Evolutionary conservation across 2,888 invertebrate species (phyloP).

Genomic region (Xanthia togata): DNA sequence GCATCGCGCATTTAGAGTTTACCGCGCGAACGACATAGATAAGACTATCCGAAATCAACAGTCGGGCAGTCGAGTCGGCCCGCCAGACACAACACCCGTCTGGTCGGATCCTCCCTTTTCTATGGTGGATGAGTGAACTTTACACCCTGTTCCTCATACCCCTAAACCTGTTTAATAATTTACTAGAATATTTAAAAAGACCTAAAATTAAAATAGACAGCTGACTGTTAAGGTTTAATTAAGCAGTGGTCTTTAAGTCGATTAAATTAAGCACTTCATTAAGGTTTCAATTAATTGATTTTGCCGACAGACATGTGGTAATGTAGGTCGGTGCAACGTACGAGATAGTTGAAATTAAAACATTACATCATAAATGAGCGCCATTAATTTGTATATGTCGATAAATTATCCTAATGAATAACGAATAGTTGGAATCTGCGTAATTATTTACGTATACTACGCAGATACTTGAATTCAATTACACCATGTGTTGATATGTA

Average conservation of each 20-base stretch:
- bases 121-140: no score
- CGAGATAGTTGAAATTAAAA: constrained; percentile 14
- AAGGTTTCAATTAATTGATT: constrained; percentile 33
- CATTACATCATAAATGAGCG: background rate
- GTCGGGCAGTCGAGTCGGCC: no score
- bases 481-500: constrained; percentile 43
- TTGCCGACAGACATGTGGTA: constrained; percentile 23
- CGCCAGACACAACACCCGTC: no score
- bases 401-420: background rate
- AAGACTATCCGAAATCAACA: no score
- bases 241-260: background rate
- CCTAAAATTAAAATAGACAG: background rate
- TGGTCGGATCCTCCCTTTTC: no score
- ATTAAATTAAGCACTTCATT: constrained; percentile 16
- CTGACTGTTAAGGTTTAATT: constrained; percentile 7
- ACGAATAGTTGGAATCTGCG: background rate
- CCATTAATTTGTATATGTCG: background rate
- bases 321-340: constrained; percentile 30
- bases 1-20: no score
- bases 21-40: no score
- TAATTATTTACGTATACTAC: constrained; percentile 18
- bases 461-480: constrained; percentile 36
- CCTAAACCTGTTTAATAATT: background rate
- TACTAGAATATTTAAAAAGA: constrained; percentile 22
- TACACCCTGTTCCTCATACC: no score